Percentiles rank a stretch among this genome's conserved stretches.
Evolutionary conservation across 1,140 invertebrate genomes (phyloP).

Genomic region (Drosophila subobscura): DNA sequence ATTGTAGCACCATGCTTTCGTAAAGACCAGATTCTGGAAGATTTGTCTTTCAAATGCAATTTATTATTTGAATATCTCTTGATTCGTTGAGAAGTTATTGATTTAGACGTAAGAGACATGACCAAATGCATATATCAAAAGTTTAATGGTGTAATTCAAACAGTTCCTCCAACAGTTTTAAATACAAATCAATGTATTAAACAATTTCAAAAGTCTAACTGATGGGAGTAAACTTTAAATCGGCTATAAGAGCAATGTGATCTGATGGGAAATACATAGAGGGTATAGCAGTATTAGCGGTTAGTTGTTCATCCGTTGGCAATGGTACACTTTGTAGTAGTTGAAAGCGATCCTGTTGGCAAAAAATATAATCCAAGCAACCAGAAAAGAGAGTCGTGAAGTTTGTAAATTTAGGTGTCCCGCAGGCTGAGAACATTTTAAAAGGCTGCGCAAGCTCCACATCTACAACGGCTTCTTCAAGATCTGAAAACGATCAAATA

Average conservation of each 20-base stretch:
- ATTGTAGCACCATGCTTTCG: too few relatives aligned
- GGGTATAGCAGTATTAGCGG: conserved; percentile 89
- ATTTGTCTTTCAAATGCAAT: too few relatives aligned
- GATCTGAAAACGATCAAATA: conserved; percentile 84
- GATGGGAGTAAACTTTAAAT: conserved; percentile 85
- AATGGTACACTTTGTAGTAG: conserved; percentile 90
- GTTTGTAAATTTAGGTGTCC: conserved; percentile 92
- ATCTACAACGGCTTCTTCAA: conserved; percentile 86
- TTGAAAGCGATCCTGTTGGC: conserved; percentile 87
- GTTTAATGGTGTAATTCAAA: too few relatives aligned
- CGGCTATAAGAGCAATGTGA: conserved; percentile 94
- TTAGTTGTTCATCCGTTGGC: conserved; percentile 90
- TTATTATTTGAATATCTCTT: too few relatives aligned
- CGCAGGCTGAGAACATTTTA: conserved; percentile 88
- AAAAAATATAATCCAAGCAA: conserved; percentile 97
- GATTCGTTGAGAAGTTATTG: too few relatives aligned
- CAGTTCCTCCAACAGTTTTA: too few relatives aligned
- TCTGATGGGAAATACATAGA: conserved; percentile 95
- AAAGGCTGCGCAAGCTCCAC: conserved; percentile 87
- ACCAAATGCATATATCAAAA: too few relatives aligned
- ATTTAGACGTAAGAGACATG: too few relatives aligned
- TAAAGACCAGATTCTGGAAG: too few relatives aligned
- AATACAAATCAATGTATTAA: too few relatives aligned
- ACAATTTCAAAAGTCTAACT: conserved; percentile 1
- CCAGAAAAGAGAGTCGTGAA: conserved; percentile 92